phyloP scores from a whole-genome alignment of 2,888 invertebrate species.

The Apamea sordens region DNA sequence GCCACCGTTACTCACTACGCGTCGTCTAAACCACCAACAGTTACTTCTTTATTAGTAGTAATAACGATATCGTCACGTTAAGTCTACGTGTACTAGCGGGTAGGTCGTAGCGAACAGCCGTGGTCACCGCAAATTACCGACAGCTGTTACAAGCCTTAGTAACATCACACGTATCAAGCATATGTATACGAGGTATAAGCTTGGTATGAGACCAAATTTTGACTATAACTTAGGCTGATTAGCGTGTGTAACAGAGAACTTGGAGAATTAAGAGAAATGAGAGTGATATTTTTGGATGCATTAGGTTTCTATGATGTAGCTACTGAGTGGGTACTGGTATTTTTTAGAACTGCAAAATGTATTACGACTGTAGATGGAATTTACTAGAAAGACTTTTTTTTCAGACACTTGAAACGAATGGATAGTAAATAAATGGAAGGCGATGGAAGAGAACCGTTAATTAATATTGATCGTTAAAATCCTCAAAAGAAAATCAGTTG shows the following conservation, averaged over 20 bases:
- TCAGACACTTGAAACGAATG: background rate
- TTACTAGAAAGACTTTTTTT: background rate
- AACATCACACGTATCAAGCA: slow-evolving; percentile 23
- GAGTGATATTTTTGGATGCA: background rate
- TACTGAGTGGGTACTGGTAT: background rate
- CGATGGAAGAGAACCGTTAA: background rate
- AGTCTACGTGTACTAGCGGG: slow-evolving; percentile 24
- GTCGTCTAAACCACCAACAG: slow-evolving; percentile 9
- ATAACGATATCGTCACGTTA: slow-evolving; percentile 45
- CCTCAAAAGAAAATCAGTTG: no score
- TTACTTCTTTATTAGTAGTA: slow-evolving; percentile 33
- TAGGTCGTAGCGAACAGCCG: slow-evolving; percentile 22
- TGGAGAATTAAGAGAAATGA: background rate
- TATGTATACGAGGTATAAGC: background rate
- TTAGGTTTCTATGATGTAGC: background rate
- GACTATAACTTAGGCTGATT: background rate
- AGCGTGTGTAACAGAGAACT: background rate
- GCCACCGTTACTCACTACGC: background rate
- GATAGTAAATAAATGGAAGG: background rate
- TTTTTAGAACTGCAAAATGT: background rate
- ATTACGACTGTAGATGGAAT: background rate
- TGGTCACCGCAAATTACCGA: slow-evolving; percentile 53
- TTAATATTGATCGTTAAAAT: no score
- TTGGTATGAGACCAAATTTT: slow-evolving; percentile 24
- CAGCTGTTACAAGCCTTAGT: slow-evolving; percentile 54